phyloP scores from a whole-genome alignment of 1,140 invertebrate genomes.

The Idris sp. region DNA sequence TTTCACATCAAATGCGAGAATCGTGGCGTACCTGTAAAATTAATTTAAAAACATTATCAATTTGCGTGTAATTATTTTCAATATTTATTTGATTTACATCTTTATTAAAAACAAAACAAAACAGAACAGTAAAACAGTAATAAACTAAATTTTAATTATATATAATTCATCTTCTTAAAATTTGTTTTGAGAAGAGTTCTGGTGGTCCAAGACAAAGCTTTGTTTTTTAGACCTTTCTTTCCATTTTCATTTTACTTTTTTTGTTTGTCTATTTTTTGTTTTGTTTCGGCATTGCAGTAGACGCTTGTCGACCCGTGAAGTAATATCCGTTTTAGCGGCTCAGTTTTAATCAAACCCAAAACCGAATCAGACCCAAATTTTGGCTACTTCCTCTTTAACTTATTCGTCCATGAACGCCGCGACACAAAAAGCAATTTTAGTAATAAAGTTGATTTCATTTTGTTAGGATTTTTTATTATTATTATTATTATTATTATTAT shows the following conservation, averaged over 20 bases:
- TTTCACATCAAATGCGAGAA: slow-evolving; percentile 99
- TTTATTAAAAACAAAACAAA: no score
- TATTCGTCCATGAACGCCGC: slow-evolving; percentile 41
- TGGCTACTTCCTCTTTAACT: slow-evolving; percentile 40
- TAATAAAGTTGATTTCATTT: slow-evolving; percentile 57
- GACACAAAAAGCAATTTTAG: slow-evolving; percentile 36
- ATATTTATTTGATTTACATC: neutral
- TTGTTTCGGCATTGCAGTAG: slow-evolving; percentile 41
- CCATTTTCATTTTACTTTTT: slow-evolving; percentile 10
- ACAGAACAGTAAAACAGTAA: no score
- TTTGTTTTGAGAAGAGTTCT: slow-evolving; percentile 32
- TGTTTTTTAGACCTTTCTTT: slow-evolving; percentile 36
- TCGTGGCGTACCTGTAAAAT: slow-evolving; percentile 91
- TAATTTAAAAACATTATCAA: slow-evolving; percentile 4
- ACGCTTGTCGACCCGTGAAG: slow-evolving; percentile 60
- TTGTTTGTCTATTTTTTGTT: slow-evolving; percentile 19
- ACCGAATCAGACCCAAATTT: slow-evolving; percentile 53
- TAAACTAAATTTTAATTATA: no score
- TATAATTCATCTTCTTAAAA: no score
- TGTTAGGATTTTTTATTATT: neutral
- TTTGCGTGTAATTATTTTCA: neutral
- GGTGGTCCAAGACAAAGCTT: slow-evolving; percentile 52
- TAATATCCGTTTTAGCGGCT: slow-evolving; percentile 61
- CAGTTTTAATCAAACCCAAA: slow-evolving; percentile 62
- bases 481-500: no score